Percentiles rank a stretch among this genome's conserved stretches.
phyloP scores from a whole-genome alignment of 2,113 vertebrate species.

The Limnothrissa miodon region DNA sequence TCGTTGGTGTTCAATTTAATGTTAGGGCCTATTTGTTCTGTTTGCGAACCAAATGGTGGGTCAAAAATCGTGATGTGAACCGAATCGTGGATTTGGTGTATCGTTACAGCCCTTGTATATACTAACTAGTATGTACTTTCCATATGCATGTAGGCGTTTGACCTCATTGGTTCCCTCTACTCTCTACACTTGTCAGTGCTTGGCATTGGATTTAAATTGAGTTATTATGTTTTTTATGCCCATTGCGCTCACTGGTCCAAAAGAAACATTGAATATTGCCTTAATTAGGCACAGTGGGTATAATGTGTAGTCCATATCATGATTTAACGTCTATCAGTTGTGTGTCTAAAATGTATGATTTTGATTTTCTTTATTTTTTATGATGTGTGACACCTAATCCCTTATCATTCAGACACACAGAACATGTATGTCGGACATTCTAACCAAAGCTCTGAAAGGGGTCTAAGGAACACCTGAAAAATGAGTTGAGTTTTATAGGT shows the following conservation, averaged over 20 bases:
- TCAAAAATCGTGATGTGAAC: too few species aligned
- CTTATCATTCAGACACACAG: not conserved
- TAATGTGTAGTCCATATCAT: not conserved
- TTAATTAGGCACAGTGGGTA: not conserved
- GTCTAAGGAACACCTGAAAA: not conserved
- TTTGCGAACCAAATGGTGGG: too few species aligned
- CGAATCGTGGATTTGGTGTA: too few species aligned
- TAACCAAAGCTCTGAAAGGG: not conserved
- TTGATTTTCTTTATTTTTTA: not conserved
- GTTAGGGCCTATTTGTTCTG: too few species aligned
- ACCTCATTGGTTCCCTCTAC: too few species aligned
- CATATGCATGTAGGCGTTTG: too few species aligned
- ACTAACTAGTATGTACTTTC: too few species aligned
- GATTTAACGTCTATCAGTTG: not conserved
- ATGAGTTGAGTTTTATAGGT: constrained; percentile 17
- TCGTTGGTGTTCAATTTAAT: too few species aligned
- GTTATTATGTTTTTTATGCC: not conserved
- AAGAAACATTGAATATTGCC: not conserved
- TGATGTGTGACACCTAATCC: not conserved
- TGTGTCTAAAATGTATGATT: not conserved
- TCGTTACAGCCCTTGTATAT: too few species aligned
- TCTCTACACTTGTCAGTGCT: not conserved
- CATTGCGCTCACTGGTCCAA: not conserved
- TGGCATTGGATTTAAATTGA: not conserved
- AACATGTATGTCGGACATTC: not conserved